Base-by-base conservation (phyloP, 1,140 invertebrate species). In the Linepithema humile region DNA sequence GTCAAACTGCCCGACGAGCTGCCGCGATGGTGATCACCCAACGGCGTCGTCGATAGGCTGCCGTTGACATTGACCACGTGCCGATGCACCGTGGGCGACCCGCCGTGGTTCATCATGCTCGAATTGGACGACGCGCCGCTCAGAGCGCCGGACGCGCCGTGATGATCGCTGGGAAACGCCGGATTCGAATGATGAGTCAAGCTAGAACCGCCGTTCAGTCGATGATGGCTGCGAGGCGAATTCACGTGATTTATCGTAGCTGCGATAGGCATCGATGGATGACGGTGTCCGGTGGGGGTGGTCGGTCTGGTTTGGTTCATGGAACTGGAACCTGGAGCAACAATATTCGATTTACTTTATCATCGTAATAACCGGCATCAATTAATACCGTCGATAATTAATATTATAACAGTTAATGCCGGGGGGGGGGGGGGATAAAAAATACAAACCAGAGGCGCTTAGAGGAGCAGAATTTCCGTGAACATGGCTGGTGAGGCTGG, bases 81-180 rank as follows among this genome's bases (percentile, higher is more conserved):
- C 9, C 91, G 89, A 50, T 91, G 91, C 57, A 91, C 85, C 23
- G 91, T 85, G 0, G 87, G 88, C 0, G 88, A 88, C 6, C 90
- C 91, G 0, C 91, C 91, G 35, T 92, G 92, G 43, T 92, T 92
- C 38, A 93, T 89, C 75, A 93, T 82, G 43, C 91, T 92, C 38
- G 92, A 92, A 57, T 83, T 92, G 6, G 92, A 93, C 6, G 91
- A 92, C 0, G 91, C 90, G 4, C 90, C 89, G 65, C 92, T 93
- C 64, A 91, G 57, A 40, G 88, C 89, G 48, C 90, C 89, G 1
- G 91, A 91, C 0, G 87, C 64, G 2, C 86, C 70, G 0, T 90
- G 89, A 32, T 90, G 89, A 20, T 90, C 85, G 12, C 43, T 43
- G 23, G 82, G 17, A 70, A 87, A 89, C 1, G 80, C 48, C 0